These are phyloP conservation scores for Triplophysa siluroides DNA, from an alignment of 2,113 vertebrate species.

Conservation along the genomic window DNA sequence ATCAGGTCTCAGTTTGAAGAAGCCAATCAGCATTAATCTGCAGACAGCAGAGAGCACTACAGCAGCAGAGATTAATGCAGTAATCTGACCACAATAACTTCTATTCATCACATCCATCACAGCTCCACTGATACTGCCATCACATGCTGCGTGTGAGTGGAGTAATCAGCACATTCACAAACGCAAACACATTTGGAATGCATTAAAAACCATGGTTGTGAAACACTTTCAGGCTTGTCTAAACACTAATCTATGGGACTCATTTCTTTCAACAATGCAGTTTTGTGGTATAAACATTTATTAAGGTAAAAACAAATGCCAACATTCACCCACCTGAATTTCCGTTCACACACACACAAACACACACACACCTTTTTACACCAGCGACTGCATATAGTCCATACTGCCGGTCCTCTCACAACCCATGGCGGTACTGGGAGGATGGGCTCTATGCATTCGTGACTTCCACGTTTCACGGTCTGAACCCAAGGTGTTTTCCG, in stretches of 20 bases:
- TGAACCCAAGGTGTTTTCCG: too few species aligned
- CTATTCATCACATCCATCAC: constrained; percentile 46
- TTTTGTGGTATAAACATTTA: not conserved
- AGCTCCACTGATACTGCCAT: constrained; percentile 19
- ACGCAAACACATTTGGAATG: not conserved
- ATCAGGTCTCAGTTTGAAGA: constrained; percentile 57
- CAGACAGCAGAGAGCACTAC: constrained; percentile 60
- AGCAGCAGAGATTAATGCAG: constrained; percentile 62
- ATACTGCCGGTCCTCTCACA: constrained; percentile 59
- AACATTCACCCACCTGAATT: not conserved
- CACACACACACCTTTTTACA: not conserved
- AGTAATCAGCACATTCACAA: not conserved
- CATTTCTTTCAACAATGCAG: not conserved
- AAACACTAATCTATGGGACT: not conserved
- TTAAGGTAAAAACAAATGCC: not conserved
- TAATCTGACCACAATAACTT: constrained; percentile 59
- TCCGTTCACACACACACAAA: not conserved
- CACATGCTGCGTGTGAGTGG: not conserved
- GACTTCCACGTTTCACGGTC: too few species aligned
- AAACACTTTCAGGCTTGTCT: not conserved
- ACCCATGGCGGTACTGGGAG: constrained; percentile 35
- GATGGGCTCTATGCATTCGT: not conserved
- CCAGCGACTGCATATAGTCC: constrained; percentile 66
- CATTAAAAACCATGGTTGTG: not conserved
- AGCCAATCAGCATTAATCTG: constrained; percentile 59